A percentile compares a stretch with the other conserved stretches of the same genome.
These are phyloP conservation scores for Argyrosomus japonicus DNA, from an alignment of 2,113 vertebrate genomes.

Conservation along the genomic window DNA sequence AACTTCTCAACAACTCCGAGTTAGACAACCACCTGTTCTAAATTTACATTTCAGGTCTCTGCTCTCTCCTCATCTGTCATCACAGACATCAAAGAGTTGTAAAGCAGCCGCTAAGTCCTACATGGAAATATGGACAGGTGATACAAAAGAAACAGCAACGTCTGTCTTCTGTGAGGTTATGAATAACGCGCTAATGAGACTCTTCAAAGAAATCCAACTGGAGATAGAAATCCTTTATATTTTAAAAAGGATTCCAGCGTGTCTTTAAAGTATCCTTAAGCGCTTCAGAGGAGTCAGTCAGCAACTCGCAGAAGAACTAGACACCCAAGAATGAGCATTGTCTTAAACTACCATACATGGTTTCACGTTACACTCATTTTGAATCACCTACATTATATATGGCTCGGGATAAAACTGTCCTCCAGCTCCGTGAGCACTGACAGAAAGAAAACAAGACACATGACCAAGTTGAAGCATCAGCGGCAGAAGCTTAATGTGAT, in stretches of 20 bases:
- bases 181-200: slow-evolving; percentile 48
- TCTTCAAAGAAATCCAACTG: slow-evolving; percentile 51
- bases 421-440: neutral
- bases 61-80: slow-evolving; percentile 44
- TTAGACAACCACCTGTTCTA: slow-evolving; percentile 36
- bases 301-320: neutral
- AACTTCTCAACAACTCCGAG: neutral
- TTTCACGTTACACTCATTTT: slow-evolving; percentile 20
- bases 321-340: slow-evolving; percentile 1
- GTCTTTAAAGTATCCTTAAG: slow-evolving; percentile 26
- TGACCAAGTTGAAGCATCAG: slow-evolving; percentile 19
- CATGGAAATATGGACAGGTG: slow-evolving; percentile 30
- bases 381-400: slow-evolving; percentile 2
- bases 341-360: neutral
- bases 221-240: slow-evolving; percentile 17
- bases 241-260: slow-evolving; percentile 33
- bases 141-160: slow-evolving; percentile 18
- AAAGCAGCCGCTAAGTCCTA: neutral
- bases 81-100: slow-evolving; percentile 35
- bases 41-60: slow-evolving; percentile 33
- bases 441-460: slow-evolving; percentile 2
- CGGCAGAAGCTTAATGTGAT: slow-evolving; percentile 23
- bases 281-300: slow-evolving; percentile 24
- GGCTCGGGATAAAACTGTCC: slow-evolving; percentile 2
- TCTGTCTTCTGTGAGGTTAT: slow-evolving; percentile 13